Percentiles rank a stretch among this genome's conserved stretches.
Evolutionary conservation across 37 sponge, comb jelly and placozoan genomes (phyloP).

Genomic region (Crambe crambe): DNA sequence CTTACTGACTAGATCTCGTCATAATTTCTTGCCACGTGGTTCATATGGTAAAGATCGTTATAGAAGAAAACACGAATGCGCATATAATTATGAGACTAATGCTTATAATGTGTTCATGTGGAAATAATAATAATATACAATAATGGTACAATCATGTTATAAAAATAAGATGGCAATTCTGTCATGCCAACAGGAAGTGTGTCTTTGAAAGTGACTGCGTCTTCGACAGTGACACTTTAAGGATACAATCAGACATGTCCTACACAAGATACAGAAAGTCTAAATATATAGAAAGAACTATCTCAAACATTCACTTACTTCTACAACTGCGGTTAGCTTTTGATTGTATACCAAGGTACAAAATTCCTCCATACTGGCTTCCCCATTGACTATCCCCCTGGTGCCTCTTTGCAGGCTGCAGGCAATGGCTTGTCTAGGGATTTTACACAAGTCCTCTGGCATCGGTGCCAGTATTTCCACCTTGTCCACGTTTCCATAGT

Average conservation of each 20-base stretch:
- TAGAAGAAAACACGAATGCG: too few species aligned
- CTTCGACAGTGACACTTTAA: too few species aligned
- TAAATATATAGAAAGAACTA: too few species aligned
- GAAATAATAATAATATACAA: too few species aligned
- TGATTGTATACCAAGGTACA: background rate
- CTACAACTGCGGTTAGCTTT: background rate
- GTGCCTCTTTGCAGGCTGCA: background rate
- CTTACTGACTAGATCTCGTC: background rate
- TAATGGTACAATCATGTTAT: too few species aligned
- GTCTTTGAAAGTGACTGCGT: too few species aligned
- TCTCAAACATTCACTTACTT: background rate
- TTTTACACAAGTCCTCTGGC: background rate
- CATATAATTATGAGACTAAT: too few species aligned
- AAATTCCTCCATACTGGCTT: background rate
- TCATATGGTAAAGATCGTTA: background rate
- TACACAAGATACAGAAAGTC: too few species aligned
- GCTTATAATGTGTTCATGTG: too few species aligned
- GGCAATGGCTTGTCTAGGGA: background rate
- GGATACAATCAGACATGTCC: too few species aligned
- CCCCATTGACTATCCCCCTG: background rate
- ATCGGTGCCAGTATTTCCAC: background rate
- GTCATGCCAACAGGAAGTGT: too few species aligned
- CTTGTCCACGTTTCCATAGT: slow-evolving; percentile 19
- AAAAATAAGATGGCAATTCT: too few species aligned
- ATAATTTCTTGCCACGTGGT: background rate